Conservation (phyloP, 2,113 vertebrate genomes). For the Proterorhinus semilunaris region DNA sequence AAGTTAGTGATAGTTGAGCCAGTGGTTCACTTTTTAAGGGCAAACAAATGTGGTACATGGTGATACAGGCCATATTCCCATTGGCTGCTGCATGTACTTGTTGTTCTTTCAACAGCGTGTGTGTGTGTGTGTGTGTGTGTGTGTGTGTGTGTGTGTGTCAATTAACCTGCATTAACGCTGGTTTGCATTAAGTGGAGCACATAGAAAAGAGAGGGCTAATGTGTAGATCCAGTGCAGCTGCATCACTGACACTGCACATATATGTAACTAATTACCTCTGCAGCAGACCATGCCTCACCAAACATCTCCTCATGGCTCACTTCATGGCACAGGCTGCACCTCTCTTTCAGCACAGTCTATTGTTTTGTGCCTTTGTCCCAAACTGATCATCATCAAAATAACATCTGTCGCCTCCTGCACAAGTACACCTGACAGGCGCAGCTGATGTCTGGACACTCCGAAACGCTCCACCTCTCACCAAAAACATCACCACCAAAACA, state of each 20-base stretch:
- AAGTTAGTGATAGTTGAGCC: neutral
- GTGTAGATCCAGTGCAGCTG: slow-evolving; percentile 69
- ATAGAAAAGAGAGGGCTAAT: slow-evolving; percentile 39
- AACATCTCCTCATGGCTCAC: slow-evolving; percentile 69
- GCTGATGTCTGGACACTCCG: slow-evolving; percentile 65
- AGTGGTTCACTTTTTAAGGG: neutral
- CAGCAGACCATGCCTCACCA: slow-evolving; percentile 65
- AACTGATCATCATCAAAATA: slow-evolving; percentile 73
- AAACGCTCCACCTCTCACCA: slow-evolving; percentile 10
- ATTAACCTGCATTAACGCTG: slow-evolving; percentile 35
- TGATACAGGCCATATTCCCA: neutral
- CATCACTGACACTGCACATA: slow-evolving; percentile 44
- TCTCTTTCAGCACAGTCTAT: slow-evolving; percentile 51
- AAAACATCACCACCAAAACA: slow-evolving; percentile 20
- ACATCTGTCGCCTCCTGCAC: slow-evolving; percentile 77
- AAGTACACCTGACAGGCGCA: slow-evolving; percentile 76
- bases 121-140: neutral
- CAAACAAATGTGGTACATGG: neutral
- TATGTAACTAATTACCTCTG: slow-evolving; percentile 59
- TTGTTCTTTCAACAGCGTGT: slow-evolving; percentile 25
- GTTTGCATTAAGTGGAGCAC: slow-evolving; percentile 57
- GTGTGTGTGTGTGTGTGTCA: neutral
- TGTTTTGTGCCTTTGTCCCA: slow-evolving; percentile 58
- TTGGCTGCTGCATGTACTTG: slow-evolving; percentile 5
- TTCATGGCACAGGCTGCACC: slow-evolving; percentile 44